phyloP scores from a whole-genome alignment of 2,113 vertebrate genomes.

The Megaptera novaeangliae region DNA sequence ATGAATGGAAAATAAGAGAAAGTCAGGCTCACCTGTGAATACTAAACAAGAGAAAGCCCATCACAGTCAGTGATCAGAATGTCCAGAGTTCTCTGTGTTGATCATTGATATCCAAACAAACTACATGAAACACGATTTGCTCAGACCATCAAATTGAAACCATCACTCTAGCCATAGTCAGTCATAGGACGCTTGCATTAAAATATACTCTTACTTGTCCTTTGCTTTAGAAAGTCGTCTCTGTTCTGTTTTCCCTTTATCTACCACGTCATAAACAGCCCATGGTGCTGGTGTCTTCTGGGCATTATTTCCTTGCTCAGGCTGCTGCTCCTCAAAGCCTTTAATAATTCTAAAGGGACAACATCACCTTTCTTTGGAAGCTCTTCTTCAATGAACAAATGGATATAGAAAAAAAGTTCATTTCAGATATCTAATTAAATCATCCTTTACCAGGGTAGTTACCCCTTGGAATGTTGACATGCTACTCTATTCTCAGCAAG shows the following conservation, averaged over 20 bases:
- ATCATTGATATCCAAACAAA: background rate
- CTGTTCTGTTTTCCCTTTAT: background rate
- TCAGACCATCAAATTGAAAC: background rate
- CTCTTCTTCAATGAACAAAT: background rate
- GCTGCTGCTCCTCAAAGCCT: background rate
- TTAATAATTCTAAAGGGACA: background rate
- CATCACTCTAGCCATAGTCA: background rate
- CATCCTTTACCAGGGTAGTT: background rate
- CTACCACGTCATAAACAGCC: background rate
- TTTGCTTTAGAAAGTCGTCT: background rate
- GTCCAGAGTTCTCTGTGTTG: background rate
- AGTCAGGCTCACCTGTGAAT: background rate
- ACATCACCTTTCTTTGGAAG: background rate
- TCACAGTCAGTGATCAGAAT: background rate
- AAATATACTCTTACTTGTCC: background rate
- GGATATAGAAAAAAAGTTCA: background rate
- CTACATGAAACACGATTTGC: background rate
- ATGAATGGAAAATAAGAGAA: background rate
- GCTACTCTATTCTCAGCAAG: background rate
- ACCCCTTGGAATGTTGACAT: background rate
- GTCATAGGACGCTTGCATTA: background rate
- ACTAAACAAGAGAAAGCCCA: background rate
- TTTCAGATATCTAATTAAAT: slow-evolving; percentile 25
- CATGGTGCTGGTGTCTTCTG: background rate
- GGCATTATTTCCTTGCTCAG: background rate